A percentile compares a stretch with the other conserved stretches of the same genome.
These are phyloP conservation scores for Cyprinodon variegatus DNA, from an alignment of 2,113 vertebrate species.

Conservation along the genomic window DNA sequence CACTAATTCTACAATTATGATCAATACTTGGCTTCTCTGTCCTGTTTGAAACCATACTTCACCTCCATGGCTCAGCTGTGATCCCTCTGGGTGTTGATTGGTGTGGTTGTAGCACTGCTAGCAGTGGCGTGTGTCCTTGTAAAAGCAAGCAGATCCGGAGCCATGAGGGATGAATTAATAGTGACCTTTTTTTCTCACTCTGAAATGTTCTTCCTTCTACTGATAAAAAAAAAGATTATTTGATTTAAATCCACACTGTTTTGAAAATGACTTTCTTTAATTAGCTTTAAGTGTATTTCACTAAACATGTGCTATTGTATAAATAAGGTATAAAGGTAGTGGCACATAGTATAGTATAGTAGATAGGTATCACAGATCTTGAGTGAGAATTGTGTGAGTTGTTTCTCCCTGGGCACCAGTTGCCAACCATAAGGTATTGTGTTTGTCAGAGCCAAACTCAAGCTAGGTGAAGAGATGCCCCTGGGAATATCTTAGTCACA, in stretches of 20 bases:
- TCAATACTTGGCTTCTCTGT: slow-evolving; percentile 9
- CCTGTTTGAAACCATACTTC: slow-evolving; percentile 3
- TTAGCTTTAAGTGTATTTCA: background rate
- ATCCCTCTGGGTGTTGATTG: slow-evolving; percentile 38
- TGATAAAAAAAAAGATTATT: slow-evolving; percentile 63
- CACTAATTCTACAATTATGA: background rate
- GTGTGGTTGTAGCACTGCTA: slow-evolving; percentile 37
- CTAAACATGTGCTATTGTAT: background rate
- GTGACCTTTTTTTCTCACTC: slow-evolving; percentile 60
- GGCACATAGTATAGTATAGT: background rate
- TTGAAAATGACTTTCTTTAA: background rate
- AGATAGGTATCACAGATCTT: slow-evolving; percentile 14
- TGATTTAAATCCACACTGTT: slow-evolving; percentile 29
- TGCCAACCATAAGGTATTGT: slow-evolving; percentile 73
- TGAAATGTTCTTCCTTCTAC: slow-evolving; percentile 63
- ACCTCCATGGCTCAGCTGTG: slow-evolving; percentile 39
- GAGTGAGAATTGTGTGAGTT: slow-evolving; percentile 37
- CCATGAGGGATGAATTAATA: slow-evolving; percentile 66
- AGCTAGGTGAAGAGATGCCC: slow-evolving; percentile 71
- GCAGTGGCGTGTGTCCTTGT: slow-evolving; percentile 58
- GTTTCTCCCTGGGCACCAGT: slow-evolving; percentile 59
- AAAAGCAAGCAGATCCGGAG: slow-evolving; percentile 48
- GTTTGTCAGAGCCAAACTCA: slow-evolving; percentile 70
- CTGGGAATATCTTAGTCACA: slow-evolving; percentile 71
- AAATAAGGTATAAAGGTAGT: slow-evolving; percentile 1